Evolutionary conservation across 1,140 invertebrate species (phyloP).

Genomic region (Anastrepha ludens): DNA sequence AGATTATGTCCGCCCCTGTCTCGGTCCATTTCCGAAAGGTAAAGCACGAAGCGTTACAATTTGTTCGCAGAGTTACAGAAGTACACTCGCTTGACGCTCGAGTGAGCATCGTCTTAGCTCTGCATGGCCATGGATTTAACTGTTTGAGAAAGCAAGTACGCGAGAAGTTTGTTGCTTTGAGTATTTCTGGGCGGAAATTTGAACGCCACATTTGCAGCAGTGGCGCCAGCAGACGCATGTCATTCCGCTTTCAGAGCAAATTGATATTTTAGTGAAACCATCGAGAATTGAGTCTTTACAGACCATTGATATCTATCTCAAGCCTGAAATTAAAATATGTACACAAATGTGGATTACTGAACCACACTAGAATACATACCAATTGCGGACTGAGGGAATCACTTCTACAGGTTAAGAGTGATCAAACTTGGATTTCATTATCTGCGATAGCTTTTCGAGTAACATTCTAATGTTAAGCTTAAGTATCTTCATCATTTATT

Average conservation of each 20-base stretch:
- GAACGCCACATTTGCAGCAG: neutral
- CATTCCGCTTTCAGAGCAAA: neutral
- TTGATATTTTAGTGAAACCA: neutral
- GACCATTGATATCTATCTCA: slow-evolving; percentile 1
- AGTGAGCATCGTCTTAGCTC: neutral
- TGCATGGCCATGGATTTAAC: neutral
- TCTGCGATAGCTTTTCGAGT: no score
- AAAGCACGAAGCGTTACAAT: neutral
- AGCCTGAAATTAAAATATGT: slow-evolving; percentile 41
- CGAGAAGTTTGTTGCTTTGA: neutral
- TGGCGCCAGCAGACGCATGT: slow-evolving; percentile 20
- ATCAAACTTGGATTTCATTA: no score
- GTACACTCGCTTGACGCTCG: neutral
- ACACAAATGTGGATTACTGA: neutral
- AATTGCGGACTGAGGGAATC: no score
- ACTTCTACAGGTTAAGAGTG: no score
- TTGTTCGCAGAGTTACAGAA: neutral
- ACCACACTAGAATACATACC: neutral
- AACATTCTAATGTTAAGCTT: no score
- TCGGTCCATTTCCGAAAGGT: neutral
- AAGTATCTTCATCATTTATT: no score
- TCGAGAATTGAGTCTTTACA: neutral
- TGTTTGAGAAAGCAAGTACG: neutral
- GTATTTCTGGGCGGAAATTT: neutral
- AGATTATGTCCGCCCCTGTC: slow-evolving; percentile 24